A percentile compares a stretch with the other conserved stretches of the same genome.
phyloP scores from a whole-genome alignment of 1,140 invertebrate genomes.

The Drosophila nigrodunni region DNA sequence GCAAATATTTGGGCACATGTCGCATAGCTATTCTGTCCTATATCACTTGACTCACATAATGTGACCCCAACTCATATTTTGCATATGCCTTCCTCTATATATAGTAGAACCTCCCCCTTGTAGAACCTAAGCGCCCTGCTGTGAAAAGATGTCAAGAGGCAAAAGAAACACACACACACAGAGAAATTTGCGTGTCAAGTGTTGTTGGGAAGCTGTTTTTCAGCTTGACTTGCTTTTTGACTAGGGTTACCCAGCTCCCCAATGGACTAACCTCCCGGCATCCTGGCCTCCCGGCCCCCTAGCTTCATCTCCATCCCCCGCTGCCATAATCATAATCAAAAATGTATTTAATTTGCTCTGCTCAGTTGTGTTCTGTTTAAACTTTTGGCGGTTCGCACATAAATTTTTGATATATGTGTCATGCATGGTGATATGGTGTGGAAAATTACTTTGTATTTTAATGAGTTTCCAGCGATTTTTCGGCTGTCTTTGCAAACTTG shows the following conservation, averaged over 20 bases:
- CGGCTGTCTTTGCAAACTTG: slow-evolving; percentile 10
- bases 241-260: slow-evolving; percentile 36
- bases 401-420: slow-evolving; percentile 77
- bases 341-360: slow-evolving; percentile 77
- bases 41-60: slow-evolving; percentile 37
- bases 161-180: slow-evolving; percentile 11
- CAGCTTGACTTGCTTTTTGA: slow-evolving; percentile 81
- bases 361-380: slow-evolving; percentile 47
- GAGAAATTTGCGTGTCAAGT: slow-evolving; percentile 69
- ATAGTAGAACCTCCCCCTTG: background rate
- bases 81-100: slow-evolving; percentile 36
- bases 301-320: background rate
- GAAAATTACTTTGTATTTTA: slow-evolving; percentile 82
- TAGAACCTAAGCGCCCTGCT: background rate
- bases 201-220: slow-evolving; percentile 76
- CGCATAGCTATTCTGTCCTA: slow-evolving; percentile 11
- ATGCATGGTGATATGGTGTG: slow-evolving; percentile 71
- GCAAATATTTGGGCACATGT: slow-evolving; percentile 68
- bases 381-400: slow-evolving; percentile 72
- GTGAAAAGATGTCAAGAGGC: slow-evolving; percentile 40
- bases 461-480: slow-evolving; percentile 64
- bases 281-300: background rate
- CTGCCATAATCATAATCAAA: slow-evolving; percentile 71
- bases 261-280: background rate
- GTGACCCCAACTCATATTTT: slow-evolving; percentile 44